Conservation (phyloP, 2,113 vertebrate species). For the Rana temporaria region DNA sequence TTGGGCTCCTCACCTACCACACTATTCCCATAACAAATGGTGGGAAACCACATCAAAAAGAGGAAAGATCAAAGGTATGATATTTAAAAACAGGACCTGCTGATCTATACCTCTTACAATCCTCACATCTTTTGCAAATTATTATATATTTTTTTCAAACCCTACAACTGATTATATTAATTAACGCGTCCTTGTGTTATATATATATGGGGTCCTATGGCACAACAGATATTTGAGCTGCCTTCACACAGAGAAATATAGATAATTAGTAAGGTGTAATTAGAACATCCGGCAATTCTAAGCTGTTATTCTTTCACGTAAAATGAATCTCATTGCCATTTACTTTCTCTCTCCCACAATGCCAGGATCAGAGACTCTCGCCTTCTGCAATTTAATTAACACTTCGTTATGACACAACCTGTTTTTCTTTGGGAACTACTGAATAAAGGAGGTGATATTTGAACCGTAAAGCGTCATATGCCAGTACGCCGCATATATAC, state of each 20-base stretch:
- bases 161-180: not conserved
- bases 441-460: not conserved
- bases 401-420: not conserved
- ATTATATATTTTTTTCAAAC: too few species aligned
- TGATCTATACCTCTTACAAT: too few species aligned
- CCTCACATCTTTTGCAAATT: too few species aligned
- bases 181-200: not conserved
- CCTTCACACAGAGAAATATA: not conserved
- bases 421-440: not conserved
- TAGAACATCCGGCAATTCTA: not conserved
- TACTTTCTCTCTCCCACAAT: not conserved
- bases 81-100: too few species aligned
- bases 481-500: not conserved
- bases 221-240: not conserved
- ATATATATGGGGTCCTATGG: not conserved
- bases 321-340: not conserved
- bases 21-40: too few species aligned
- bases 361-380: not conserved
- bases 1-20: too few species aligned
- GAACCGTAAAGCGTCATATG: conserved; percentile 11
- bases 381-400: conserved; percentile 24
- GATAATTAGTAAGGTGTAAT: conserved; percentile 18
- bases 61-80: too few species aligned
- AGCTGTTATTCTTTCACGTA: conserved; percentile 11
- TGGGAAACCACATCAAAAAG: too few species aligned